Evolutionary conservation across 2,113 vertebrate species (phyloP), one percentile per base, ranked within the genome.

Genomic region (Chionis minor): DNA sequence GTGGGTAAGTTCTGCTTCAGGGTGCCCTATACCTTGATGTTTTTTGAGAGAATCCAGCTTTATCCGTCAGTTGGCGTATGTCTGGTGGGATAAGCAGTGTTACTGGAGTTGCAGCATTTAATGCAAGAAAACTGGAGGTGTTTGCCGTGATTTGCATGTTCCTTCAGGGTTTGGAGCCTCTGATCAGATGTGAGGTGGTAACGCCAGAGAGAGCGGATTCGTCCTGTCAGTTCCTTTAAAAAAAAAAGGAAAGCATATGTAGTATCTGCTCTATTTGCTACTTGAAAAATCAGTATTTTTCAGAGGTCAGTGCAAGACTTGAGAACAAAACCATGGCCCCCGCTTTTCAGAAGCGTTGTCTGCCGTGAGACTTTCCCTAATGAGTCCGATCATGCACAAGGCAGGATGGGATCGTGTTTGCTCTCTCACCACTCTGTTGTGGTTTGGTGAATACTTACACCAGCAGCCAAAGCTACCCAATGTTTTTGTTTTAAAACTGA

Each of bases 381-480:
- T 81, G 88, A 81, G 92, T 59, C 73, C 89, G 92, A 51, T 84
- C 56, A 21, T 45, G 86, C 47, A 40, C 0, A 1, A 55, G 85
- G 82, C 26, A 35, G 87, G 93, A 77, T 9, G 9, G 88, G 86
- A 71, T 72, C 1, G 0, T 45, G 86, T 86, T 81, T 63, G 83
- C 45, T 79, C 52, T 86, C 80, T 81, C 70, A 18, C 59, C 40
- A 6, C 92, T 95, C 88, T 92, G 33, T 65, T 95, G 83, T 94
- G 96, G 92, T 91, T 94, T 94, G 94, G 19, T 81, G 83, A 93
- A 74, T 79, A 72, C 69, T 16, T 91, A 44, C 12, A 47, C 23
- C 2, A 12, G 89, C 88, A 92, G 90, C 90, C 61, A 47, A 18
- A 86, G 56, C 83, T 91, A 12, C 72, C 45, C 58, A 10, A 1